Conservation (phyloP, 2,113 vertebrate genomes). For the Pluvialis apricaria region DNA sequence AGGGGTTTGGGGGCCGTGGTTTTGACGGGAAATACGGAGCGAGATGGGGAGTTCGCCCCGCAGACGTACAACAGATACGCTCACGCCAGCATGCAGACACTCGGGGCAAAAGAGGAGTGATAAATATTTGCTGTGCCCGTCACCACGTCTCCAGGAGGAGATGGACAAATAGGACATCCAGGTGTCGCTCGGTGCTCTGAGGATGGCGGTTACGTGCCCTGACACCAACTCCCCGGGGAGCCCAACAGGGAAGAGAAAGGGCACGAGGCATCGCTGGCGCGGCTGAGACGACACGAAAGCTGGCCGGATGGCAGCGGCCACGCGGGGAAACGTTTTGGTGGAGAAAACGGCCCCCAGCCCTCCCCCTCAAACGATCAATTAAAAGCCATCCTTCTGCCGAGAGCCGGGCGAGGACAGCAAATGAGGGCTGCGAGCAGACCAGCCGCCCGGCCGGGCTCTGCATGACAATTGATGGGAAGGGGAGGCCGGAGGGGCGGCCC, state of each 20-base stretch:
- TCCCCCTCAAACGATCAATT: slow-evolving; percentile 74
- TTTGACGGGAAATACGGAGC: neutral
- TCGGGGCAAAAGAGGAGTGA: neutral
- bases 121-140: neutral
- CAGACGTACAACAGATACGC: neutral
- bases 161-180: neutral
- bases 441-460: slow-evolving; percentile 68
- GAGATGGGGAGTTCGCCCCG: neutral
- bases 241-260: neutral
- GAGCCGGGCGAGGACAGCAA: slow-evolving; percentile 39
- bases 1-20: neutral
- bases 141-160: neutral
- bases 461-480: slow-evolving; percentile 77
- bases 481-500: slow-evolving; percentile 39
- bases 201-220: neutral
- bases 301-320: slow-evolving; percentile 19
- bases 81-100: neutral
- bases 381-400: slow-evolving; percentile 72
- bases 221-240: neutral
- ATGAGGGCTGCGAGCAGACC: slow-evolving; percentile 45
- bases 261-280: neutral
- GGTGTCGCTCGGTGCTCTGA: neutral
- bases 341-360: slow-evolving; percentile 37
- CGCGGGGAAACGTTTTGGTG: slow-evolving; percentile 49
- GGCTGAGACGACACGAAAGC: neutral